Evolutionary conservation across 2,797 vertebrate species (phyloP).

Genomic region (Lophotriccus pileatus): DNA sequence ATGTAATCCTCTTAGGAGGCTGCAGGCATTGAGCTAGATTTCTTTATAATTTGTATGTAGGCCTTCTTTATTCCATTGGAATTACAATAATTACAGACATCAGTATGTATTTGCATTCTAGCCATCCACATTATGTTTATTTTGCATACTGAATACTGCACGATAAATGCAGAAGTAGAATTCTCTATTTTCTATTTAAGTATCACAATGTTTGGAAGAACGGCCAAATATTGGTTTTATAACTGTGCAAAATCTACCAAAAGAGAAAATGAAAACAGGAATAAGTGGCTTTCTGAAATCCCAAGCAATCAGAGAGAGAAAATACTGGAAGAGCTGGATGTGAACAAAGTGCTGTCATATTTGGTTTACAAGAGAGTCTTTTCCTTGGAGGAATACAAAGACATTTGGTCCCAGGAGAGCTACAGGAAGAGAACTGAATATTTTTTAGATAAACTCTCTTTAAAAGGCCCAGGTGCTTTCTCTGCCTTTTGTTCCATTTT

Average conservation of each 20-base stretch:
- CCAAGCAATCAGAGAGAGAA: conserved; percentile 80
- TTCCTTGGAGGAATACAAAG: conserved; percentile 87
- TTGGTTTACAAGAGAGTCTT: conserved; percentile 87
- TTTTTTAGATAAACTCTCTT: conserved; percentile 85
- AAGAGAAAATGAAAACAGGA: conserved; percentile 76
- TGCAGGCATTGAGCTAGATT: conserved; percentile 78
- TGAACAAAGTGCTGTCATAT: conserved; percentile 84
- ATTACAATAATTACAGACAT: conserved; percentile 67
- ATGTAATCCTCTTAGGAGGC: conserved; percentile 88
- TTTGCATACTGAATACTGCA: conserved; percentile 61
- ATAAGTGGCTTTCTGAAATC: conserved; percentile 78
- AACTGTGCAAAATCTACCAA: conserved; percentile 76
- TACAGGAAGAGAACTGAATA: conserved; percentile 77
- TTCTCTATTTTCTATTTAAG: conserved; percentile 54
- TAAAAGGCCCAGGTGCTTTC: conserved; percentile 86
- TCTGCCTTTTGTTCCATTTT: conserved; percentile 86
- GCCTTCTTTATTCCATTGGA: conserved; percentile 78
- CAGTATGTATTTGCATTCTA: conserved; percentile 63
- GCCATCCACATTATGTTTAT: conserved; percentile 71
- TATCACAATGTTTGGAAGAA: conserved; percentile 83
- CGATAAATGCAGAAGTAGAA: conserved; percentile 60
- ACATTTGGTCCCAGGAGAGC: conserved; percentile 82
- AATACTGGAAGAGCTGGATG: conserved; percentile 82
- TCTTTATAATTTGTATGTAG: conserved; percentile 80
- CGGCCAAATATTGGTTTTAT: conserved; percentile 82